Base-by-base conservation (phyloP, 2,888 invertebrate genomes). In the Megalurothrips usitatus region DNA sequence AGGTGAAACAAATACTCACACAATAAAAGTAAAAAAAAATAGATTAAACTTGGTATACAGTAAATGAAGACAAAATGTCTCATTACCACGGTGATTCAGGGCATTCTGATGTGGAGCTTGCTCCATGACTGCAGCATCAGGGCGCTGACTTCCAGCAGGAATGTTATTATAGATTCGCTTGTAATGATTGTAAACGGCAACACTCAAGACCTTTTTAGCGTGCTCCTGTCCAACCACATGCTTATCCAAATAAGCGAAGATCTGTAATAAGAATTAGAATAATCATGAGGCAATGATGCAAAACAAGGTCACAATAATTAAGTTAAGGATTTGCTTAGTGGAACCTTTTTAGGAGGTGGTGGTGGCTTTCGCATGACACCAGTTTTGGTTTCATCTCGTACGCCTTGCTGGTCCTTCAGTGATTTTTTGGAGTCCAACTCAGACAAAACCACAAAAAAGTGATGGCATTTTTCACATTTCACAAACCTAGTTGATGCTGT, bases 181-280 rank as follows among this genome's bases (percentile, higher is more conserved):
- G 88, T 99, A 99, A 87, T 99, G 99, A 89, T 99, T 98, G 89
- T 99, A 99, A 0, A 99, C 99, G 17, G 99, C 98, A 58, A 99
- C 99, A 0, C 98, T 94, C 63, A 99, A 89, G 68, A 98, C 98
- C 89, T 98, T 98, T 89, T 99, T 99, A 0, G 99, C 99, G 87
- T 94, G 92, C 84, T 98, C 96, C 88, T 99, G 99, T 0, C 99
- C 99, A 34, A 99, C 94, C 19, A 99, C 99, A 89, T 98, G 97
- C 86, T 94, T 94, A 89, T 99, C 96, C 83, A 99, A 89, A 88
- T 96, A 99, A 86, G 97, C 96, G 89, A 94, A 97, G 83, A 99
- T 99, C 92, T 93, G 86, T 82, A 86, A 85, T 6, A 34, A 43
- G 43, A 78, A 43, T 43, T 43, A 6, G 6, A 43, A 43, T 43